Evolutionary conservation across 2,113 vertebrate species (phyloP).

Genomic region (Clarias gariepinus): DNA sequence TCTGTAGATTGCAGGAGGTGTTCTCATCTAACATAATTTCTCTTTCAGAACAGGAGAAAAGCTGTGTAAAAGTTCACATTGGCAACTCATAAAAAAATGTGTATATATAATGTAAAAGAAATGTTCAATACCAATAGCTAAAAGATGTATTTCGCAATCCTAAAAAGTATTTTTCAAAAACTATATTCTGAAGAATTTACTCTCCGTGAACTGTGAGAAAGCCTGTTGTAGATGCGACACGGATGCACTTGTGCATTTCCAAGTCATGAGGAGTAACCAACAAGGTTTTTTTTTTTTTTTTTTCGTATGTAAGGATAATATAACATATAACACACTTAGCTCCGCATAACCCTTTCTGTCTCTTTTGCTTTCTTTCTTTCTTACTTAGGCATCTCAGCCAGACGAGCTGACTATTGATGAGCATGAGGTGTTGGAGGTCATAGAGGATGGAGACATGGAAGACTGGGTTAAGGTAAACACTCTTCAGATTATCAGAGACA

Average conservation of each 20-base stretch:
- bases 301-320: no score
- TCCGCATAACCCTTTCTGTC: neutral
- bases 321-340: neutral
- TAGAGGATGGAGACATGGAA: constrained; percentile 99
- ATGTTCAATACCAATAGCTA: neutral
- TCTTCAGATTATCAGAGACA: neutral
- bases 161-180: neutral
- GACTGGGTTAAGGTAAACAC: constrained; percentile 95
- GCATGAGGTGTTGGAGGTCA: constrained; percentile 95
- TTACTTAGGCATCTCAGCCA: constrained; percentile 88
- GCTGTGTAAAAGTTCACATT: neutral
- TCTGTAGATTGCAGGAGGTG: neutral
- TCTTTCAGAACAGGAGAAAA: neutral
- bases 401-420: constrained; percentile 98
- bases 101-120: no score
- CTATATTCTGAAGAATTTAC: neutral
- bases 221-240: neutral
- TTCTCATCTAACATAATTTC: neutral
- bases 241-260: neutral
- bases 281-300: no score
- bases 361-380: neutral
- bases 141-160: neutral
- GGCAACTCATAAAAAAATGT: no score
- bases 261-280: neutral
- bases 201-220: neutral